Percentiles rank a stretch among this genome's conserved stretches.
phyloP scores from a whole-genome alignment of 2,113 vertebrate species.

The Xiphophorus couchianus region DNA sequence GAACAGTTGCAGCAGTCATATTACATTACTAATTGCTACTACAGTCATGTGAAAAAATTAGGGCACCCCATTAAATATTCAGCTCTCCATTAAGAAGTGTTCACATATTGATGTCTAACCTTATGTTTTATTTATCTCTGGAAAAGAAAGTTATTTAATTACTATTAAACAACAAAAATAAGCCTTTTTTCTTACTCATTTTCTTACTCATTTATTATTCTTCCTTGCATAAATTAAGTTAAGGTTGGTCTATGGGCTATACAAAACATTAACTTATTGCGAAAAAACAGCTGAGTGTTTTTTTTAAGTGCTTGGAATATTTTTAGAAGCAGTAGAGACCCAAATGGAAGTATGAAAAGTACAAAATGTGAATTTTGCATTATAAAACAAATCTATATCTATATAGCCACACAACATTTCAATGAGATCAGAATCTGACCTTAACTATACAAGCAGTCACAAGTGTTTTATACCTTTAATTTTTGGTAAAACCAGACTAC shows the following conservation, averaged over 20 bases:
- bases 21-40: background rate
- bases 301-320: too few species aligned
- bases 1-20: background rate
- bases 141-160: background rate
- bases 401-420: too few species aligned
- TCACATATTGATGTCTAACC: background rate
- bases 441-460: background rate
- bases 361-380: too few species aligned
- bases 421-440: too few species aligned
- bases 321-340: too few species aligned
- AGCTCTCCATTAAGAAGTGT: background rate
- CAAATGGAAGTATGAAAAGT: too few species aligned
- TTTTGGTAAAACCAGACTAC: conserved; percentile 19
- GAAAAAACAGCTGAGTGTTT: too few species aligned
- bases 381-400: too few species aligned
- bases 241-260: too few species aligned
- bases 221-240: too few species aligned
- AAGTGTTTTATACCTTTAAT: background rate
- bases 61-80: background rate
- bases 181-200: background rate
- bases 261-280: too few species aligned
- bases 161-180: background rate
- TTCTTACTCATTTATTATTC: background rate
- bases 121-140: background rate
- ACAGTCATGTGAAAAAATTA: background rate